Percentiles rank a stretch among this genome's conserved stretches.
Evolutionary conservation across 64 coral and sea anemone species (phyloP).

Genomic region (Dendrophyllia cribrosa): DNA sequence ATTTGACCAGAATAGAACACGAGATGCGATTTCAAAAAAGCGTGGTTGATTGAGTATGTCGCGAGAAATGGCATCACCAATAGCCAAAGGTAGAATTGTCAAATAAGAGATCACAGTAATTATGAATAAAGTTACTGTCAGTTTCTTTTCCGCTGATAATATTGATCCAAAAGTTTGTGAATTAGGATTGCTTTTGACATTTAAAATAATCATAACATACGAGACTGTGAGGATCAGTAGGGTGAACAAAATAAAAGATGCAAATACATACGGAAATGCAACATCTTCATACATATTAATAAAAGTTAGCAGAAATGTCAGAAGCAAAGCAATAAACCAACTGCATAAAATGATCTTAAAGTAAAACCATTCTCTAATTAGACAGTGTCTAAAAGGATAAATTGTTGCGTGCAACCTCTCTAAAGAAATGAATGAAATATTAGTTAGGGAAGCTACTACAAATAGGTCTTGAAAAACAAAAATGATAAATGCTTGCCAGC

Average conservation of each 20-base stretch:
- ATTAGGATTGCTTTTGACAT: not conserved
- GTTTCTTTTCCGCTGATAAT: not conserved
- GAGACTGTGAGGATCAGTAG: not conserved
- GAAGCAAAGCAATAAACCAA: not conserved
- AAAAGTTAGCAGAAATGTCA: not conserved
- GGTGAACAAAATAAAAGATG: not conserved
- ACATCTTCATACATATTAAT: not conserved
- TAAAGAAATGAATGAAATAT: not conserved
- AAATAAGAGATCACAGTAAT: not conserved
- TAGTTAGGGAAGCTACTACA: not conserved
- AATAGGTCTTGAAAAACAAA: not conserved
- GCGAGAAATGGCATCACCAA: not conserved
- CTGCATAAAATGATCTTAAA: not conserved
- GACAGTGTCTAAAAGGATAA: not conserved
- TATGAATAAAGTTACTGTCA: not conserved
- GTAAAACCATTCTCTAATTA: not conserved
- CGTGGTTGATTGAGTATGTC: not conserved
- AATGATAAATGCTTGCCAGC: not conserved
- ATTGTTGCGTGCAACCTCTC: not conserved
- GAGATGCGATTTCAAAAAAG: no score
- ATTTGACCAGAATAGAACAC: not conserved
- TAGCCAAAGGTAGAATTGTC: not conserved
- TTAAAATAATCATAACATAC: not conserved
- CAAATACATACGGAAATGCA: not conserved
- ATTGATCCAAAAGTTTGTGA: not conserved